Conservation (phyloP, 2,113 vertebrate genomes). For the Leucopternis melanops region DNA sequence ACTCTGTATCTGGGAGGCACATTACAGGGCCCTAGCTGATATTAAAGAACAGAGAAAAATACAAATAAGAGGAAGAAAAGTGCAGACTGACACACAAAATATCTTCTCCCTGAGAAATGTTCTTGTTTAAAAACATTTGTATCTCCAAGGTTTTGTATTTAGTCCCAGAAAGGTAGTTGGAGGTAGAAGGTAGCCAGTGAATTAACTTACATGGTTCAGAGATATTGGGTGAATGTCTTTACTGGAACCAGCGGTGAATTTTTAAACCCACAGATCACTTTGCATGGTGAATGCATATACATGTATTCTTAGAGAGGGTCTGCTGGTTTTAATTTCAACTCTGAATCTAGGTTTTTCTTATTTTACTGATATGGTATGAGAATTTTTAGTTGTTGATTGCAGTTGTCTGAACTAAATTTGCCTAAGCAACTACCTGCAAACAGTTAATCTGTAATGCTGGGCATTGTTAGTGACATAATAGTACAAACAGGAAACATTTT, state of each 20-base stretch:
- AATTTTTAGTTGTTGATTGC: not conserved
- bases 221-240: not conserved
- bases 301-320: not conserved
- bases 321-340: not conserved
- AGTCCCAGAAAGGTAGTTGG: not conserved
- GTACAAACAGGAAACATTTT: not conserved
- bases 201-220: not conserved
- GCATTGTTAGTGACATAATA: not conserved
- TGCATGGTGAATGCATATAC: not conserved
- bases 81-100: not conserved
- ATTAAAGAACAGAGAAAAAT: not conserved
- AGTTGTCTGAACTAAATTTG: not conserved
- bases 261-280: not conserved
- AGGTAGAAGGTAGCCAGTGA: not conserved
- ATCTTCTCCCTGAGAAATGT: not conserved
- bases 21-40: not conserved
- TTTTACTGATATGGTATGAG: not conserved
- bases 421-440: not conserved
- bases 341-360: not conserved
- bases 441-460: slow-evolving; percentile 17
- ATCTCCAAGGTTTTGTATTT: not conserved
- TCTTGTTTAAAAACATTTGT: not conserved
- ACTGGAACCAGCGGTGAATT: not conserved
- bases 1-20: not conserved
- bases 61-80: not conserved